phyloP scores from a whole-genome alignment of 2,113 vertebrate genomes.

The Dipodomys ordii region DNA sequence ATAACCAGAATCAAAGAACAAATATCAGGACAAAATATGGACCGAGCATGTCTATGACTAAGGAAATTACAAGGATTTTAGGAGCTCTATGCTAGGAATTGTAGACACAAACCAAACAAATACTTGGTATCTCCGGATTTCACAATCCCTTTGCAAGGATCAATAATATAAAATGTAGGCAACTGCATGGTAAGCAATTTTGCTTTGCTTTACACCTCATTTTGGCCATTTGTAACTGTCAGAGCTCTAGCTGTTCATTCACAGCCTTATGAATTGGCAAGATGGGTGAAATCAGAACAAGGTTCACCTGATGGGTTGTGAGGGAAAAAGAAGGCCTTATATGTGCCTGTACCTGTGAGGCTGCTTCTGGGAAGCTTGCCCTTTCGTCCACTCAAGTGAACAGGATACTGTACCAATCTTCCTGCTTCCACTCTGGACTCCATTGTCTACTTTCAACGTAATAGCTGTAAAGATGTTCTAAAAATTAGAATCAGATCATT shows the following conservation, averaged over 20 bases:
- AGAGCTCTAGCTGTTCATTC: constrained; percentile 5
- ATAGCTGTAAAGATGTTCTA: background rate
- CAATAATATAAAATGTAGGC: background rate
- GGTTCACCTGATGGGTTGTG: background rate
- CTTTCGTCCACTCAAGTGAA: background rate
- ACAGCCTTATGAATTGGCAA: background rate
- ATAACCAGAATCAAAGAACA: background rate
- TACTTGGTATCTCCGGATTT: background rate
- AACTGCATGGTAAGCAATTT: background rate
- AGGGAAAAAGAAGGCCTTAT: background rate
- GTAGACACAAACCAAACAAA: background rate
- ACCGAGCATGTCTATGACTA: background rate
- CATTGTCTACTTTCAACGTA: background rate
- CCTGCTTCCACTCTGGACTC: background rate
- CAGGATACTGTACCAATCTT: background rate
- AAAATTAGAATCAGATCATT: background rate
- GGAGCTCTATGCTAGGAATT: background rate
- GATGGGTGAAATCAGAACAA: background rate
- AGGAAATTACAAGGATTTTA: background rate
- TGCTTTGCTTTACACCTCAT: constrained; percentile 21
- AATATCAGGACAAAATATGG: background rate
- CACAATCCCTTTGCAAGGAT: background rate
- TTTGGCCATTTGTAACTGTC: background rate
- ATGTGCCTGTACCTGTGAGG: background rate
- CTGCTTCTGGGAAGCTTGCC: background rate